Conservation (phyloP, 2,797 vertebrate genomes). For the Tapirus indicus region DNA sequence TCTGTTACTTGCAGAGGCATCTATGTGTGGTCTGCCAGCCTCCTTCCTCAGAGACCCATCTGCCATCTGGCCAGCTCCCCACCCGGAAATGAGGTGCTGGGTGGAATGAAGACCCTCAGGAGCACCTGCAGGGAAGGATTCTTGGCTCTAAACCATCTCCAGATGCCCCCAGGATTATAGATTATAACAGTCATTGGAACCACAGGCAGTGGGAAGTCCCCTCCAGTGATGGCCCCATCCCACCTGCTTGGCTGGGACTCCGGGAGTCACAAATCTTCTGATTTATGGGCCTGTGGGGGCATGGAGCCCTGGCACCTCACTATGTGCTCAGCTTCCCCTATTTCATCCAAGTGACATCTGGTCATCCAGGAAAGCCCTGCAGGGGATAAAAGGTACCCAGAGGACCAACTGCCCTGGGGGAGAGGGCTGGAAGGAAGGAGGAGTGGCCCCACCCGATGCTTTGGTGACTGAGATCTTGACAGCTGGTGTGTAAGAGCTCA, state of each 20-base stretch:
- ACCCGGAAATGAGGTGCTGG: not conserved
- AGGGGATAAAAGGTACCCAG: not conserved
- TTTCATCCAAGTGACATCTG: not conserved
- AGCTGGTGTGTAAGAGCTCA: not conserved
- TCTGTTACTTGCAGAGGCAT: not conserved
- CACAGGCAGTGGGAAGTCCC: not conserved
- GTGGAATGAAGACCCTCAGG: not conserved
- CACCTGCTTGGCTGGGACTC: not conserved
- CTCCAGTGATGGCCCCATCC: not conserved
- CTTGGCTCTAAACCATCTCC: not conserved
- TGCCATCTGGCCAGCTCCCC: too few species aligned
- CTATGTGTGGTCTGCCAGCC: not conserved
- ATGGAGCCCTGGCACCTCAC: not conserved
- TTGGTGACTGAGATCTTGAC: not conserved
- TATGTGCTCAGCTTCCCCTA: accelerated
- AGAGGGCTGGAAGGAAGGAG: not conserved
- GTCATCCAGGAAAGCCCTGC: not conserved
- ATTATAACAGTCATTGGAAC: not conserved
- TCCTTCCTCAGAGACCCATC: not conserved
- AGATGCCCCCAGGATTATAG: not conserved
- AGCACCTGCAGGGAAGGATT: too few species aligned
- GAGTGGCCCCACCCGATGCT: not conserved
- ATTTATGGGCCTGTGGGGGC: not conserved
- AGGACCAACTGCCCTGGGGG: not conserved
- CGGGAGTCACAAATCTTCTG: not conserved